Conservation (phyloP, 2,797 vertebrate species). For the Phoeniculus purpureus region DNA sequence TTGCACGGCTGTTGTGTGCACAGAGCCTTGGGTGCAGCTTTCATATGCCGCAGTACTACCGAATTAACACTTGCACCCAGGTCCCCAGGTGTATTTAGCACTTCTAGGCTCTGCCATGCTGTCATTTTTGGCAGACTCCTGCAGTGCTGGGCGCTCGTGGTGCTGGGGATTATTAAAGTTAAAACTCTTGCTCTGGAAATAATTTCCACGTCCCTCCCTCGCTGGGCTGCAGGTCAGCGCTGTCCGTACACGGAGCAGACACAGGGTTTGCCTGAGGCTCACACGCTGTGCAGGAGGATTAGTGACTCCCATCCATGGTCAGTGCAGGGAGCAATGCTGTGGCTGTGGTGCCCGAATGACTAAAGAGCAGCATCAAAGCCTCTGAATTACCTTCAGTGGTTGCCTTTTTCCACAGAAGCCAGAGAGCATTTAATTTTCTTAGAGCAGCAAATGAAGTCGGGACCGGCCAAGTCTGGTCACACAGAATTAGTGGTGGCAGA, state of each 20-base stretch:
- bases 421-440: slow-evolving; percentile 52
- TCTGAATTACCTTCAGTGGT: slow-evolving; percentile 30
- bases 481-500: neutral
- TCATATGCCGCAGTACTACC: neutral
- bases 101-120: neutral
- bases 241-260: neutral
- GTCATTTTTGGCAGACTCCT: neutral
- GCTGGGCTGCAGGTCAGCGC: neutral
- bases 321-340: neutral
- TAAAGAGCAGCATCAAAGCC: slow-evolving; percentile 67
- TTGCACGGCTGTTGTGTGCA: neutral
- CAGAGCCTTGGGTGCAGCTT: neutral
- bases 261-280: neutral
- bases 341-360: slow-evolving; percentile 63
- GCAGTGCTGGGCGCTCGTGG: neutral
- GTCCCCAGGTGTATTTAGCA: accelerated
- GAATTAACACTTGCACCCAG: neutral
- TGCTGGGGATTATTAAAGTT: neutral
- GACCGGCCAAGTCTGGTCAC: neutral
- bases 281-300: neutral
- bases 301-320: slow-evolving; percentile 23
- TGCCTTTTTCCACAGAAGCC: slow-evolving; percentile 25
- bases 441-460: neutral
- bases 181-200: neutral
- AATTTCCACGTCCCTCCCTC: neutral